phyloP scores from a whole-genome alignment of 2,888 invertebrate species.

The Callinectes sapidus region DNA sequence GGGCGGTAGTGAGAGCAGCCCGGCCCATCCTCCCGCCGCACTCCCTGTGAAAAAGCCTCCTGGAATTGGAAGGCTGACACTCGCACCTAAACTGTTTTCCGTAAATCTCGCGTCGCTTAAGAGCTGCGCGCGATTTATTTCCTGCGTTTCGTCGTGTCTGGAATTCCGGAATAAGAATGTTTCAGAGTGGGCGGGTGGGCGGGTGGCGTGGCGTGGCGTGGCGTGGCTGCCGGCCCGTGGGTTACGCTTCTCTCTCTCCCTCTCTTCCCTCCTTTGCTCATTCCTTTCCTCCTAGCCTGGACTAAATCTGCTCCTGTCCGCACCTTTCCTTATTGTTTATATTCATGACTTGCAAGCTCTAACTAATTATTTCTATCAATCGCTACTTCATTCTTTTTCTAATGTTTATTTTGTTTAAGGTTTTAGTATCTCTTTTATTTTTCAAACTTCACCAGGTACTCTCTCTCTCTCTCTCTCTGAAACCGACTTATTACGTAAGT shows the following conservation, averaged over 20 bases:
- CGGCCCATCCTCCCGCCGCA: not conserved
- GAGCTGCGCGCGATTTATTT: slow-evolving; percentile 10
- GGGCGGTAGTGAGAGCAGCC: not conserved
- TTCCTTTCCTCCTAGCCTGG: not conserved
- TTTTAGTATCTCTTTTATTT: not conserved
- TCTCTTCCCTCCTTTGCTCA: not conserved
- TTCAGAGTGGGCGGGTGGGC: not conserved
- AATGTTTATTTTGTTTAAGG: not conserved
- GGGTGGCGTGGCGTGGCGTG: no score
- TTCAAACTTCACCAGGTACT: not conserved
- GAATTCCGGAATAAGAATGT: slow-evolving; percentile 28
- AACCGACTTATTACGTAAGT: not conserved
- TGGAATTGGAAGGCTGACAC: slow-evolving; percentile 18
- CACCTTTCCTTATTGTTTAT: not conserved
- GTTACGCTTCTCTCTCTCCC: not conserved
- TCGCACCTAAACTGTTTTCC: slow-evolving; percentile 33
- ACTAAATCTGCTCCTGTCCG: not conserved
- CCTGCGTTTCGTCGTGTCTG: slow-evolving; percentile 20
- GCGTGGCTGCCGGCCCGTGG: not conserved
- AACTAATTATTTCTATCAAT: not conserved
- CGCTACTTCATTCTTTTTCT: not conserved
- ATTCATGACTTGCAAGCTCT: not conserved
- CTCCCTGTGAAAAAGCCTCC: not conserved
- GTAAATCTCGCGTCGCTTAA: slow-evolving; percentile 24
- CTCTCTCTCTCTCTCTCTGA: not conserved